Evolutionary conservation across 2,797 vertebrate species (phyloP).

Genomic region (Denticeps clupeoides): DNA sequence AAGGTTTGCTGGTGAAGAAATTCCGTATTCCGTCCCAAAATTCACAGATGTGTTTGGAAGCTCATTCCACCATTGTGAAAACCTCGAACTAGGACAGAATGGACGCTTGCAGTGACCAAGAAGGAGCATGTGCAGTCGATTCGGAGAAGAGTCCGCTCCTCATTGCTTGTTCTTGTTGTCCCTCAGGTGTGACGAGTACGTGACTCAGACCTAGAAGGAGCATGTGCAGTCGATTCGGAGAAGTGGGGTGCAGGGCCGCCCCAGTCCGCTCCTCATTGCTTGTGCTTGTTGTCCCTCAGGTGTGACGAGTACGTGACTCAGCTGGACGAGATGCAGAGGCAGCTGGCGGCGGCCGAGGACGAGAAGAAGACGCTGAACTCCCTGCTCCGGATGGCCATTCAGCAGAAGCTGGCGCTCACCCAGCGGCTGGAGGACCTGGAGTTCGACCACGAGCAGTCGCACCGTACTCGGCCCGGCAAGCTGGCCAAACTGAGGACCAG

Average conservation of each 20-base stretch:
- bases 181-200: slow-evolving; percentile 89
- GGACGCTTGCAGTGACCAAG: no score
- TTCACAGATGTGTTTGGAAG: no score
- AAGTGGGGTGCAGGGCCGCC: no score
- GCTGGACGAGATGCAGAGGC: slow-evolving; percentile 97
- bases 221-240: no score
- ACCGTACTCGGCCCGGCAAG: slow-evolving; percentile 82
- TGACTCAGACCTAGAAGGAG: no score
- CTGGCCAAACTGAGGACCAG: slow-evolving; percentile 83
- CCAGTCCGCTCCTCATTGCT: neutral
- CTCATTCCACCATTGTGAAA: no score
- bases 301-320: slow-evolving; percentile 95
- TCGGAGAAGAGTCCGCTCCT: no score
- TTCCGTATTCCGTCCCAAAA: no score
- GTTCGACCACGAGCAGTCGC: slow-evolving; percentile 90
- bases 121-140: no score
- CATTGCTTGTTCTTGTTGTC: slow-evolving; percentile 3
- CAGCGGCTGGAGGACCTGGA: slow-evolving; percentile 96
- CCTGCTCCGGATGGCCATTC: slow-evolving; percentile 94
- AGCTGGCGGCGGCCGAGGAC: slow-evolving; percentile 94
- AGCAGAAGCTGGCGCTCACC: slow-evolving; percentile 95
- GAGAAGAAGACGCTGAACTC: slow-evolving; percentile 98
- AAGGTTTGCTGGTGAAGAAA: no score
- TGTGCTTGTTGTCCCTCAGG: slow-evolving; percentile 45
- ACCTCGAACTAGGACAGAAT: no score